A percentile compares a stretch with the other conserved stretches of the same genome.
Evolutionary conservation across 1,140 invertebrate genomes (phyloP).

Genomic region (Drosophila melanogaster): DNA sequence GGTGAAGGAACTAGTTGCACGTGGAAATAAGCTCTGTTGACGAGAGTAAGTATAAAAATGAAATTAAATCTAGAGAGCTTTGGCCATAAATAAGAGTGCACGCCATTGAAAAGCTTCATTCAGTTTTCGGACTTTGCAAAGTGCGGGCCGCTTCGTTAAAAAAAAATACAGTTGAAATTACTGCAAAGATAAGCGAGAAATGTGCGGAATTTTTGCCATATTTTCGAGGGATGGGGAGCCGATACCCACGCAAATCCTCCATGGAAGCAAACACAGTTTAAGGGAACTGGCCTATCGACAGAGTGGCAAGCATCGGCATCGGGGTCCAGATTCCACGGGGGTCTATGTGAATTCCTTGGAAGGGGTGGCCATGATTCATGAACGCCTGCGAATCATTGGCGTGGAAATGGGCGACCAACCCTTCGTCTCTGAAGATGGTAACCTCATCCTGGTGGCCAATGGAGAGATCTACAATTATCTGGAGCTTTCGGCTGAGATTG

Average conservation of each 20-base stretch:
- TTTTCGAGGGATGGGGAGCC: conserved; percentile 65
- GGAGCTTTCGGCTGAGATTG: conserved; percentile 67
- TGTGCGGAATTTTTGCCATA: conserved; percentile 84
- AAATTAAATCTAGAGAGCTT: conserved; percentile 1
- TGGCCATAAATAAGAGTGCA: conserved; percentile 6
- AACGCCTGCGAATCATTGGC: conserved; percentile 72
- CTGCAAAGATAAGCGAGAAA: conserved; percentile 20
- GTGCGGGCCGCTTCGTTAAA: neutral
- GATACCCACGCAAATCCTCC: conserved; percentile 40
- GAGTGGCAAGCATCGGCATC: conserved; percentile 81
- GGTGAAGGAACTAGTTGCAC: conserved; percentile 39
- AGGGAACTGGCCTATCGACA: conserved; percentile 79
- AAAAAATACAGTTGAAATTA: neutral
- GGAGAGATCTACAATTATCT: conserved; percentile 84
- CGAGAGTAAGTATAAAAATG: neutral
- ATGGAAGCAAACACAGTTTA: conserved; percentile 58
- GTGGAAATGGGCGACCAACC: conserved; percentile 77
- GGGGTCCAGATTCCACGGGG: conserved; percentile 83
- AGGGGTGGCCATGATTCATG: conserved; percentile 80
- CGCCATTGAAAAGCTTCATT: neutral
- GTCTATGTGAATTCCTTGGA: conserved; percentile 62
- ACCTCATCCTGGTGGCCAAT: conserved; percentile 73
- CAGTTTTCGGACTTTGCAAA: conserved; percentile 14
- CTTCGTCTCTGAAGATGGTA: conserved; percentile 66
- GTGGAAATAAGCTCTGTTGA: conserved; percentile 10